Base-by-base conservation (phyloP, 2,888 invertebrate species). In the Zele albiditarsus region DNA sequence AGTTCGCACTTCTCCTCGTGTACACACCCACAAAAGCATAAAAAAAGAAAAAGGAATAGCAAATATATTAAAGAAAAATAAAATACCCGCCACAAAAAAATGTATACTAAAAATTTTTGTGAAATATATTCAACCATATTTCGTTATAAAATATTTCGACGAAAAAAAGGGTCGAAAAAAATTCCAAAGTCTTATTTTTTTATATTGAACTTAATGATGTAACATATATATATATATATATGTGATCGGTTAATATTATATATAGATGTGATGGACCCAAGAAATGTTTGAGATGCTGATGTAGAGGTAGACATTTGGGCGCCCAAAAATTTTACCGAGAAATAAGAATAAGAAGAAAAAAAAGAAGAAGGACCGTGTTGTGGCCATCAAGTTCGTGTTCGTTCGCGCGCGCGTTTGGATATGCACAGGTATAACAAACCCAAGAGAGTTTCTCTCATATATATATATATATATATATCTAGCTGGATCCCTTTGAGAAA, bases 221-320 rank as follows among this genome's bases (percentile, higher is more conserved):
- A 70, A 46, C 38, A n/a, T 60, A 6, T 8, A 53, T n/a, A 53
- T 3, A 33, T 58, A 20, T 28, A 58, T 20, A 31, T 31, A 28
- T 60, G 6, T 28, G n/a, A 16, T 16, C 16, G 14, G 14, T 16
- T n/a, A n/a, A 28, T 28, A 60, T 28, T 28, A 60, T 28, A 16
- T 16, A 60, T 27, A 20, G 66, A 65, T 33, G 65, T 38, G 53
- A 65, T 72, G 46, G 72, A 72, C 58, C 58, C 57, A 42, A 70
- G 58, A 71, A 71, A 71, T 77, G 62, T 68, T 70, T 62, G 57
- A 75, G 73, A 77, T 68, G 79, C 20, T 53, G 53, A n/a, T 1
- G 53, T 20, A 78, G 77, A 79, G 82, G 82, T 81, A 86, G 85
- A 86, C 86, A 83, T 85, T 85, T 84, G 85, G 86, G 84, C 86